phyloP scores from a whole-genome alignment of 2,113 vertebrate genomes.

The Pterocles burchelli region DNA sequence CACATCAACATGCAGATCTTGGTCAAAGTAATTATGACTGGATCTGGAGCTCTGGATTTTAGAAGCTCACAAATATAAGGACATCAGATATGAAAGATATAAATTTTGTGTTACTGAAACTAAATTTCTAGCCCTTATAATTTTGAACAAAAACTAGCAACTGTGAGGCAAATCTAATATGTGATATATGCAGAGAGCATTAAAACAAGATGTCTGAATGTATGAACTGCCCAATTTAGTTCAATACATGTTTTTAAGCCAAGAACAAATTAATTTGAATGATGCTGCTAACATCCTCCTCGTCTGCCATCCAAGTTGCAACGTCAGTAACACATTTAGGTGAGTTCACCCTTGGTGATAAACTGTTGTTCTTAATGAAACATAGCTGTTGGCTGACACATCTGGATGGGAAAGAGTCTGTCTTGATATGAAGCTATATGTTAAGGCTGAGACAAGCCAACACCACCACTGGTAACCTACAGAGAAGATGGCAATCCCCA shows the following conservation, averaged over 20 bases:
- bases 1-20: background rate
- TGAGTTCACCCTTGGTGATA: background rate
- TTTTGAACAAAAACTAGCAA: background rate
- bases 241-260: background rate
- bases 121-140: background rate
- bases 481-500: background rate
- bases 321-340: accelerated
- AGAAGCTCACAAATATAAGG: background rate
- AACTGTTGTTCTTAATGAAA: background rate
- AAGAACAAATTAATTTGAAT: background rate
- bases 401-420: background rate
- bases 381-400: accelerated
- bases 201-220: background rate
- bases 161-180: background rate
- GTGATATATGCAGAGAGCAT: background rate
- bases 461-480: background rate
- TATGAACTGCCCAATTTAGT: background rate
- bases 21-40: background rate
- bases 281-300: background rate
- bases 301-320: background rate
- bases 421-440: accelerated
- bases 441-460: background rate
- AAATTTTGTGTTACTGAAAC: background rate
- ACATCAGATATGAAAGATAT: background rate
- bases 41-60: background rate